These are phyloP conservation scores for Nephrotoma appendiculata DNA, from an alignment of 2,888 invertebrate genomes.

Conservation along the genomic window DNA sequence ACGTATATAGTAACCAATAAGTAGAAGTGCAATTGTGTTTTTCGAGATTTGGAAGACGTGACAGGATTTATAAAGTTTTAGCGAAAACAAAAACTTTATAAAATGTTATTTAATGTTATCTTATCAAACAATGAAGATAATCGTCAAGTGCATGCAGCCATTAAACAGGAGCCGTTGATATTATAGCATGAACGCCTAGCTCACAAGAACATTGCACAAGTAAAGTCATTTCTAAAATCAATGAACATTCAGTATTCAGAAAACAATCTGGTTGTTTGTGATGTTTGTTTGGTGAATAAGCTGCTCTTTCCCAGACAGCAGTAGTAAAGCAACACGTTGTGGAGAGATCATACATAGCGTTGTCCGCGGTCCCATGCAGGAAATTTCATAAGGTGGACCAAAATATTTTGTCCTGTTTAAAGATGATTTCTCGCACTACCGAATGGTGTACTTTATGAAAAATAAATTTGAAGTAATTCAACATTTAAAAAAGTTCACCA, in stretches of 20 bases:
- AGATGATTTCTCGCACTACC: constrained; percentile 14
- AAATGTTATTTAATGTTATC: constrained; percentile 5
- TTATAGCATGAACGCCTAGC: constrained; percentile 10
- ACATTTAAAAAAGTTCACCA: constrained; percentile 8
- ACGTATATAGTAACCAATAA: no score
- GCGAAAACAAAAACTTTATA: constrained; percentile 10
- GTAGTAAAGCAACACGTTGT: no score
- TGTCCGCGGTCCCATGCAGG: constrained; percentile 13
- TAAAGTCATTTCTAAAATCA: constrained; percentile 7
- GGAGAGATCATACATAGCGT: constrained; percentile 14
- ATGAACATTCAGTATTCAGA: constrained; percentile 6
- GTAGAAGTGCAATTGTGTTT: no score
- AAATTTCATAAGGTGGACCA: constrained; percentile 13
- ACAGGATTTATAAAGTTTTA: no score
- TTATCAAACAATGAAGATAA: not conserved
- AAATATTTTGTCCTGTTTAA: constrained; percentile 15
- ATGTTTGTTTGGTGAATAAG: constrained; percentile 10
- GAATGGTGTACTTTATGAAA: constrained; percentile 14
- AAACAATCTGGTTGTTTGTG: constrained; percentile 8
- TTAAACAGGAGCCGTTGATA: not conserved
- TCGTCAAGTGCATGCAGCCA: not conserved
- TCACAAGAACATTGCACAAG: constrained; percentile 10
- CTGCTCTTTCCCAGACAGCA: constrained; percentile 7
- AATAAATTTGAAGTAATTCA: constrained; percentile 8
- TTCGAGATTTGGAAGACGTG: no score